Percentiles rank a stretch among this genome's conserved stretches.
Conservation (phyloP, 2,113 vertebrate species). For the Scartelaos histophorus region DNA sequence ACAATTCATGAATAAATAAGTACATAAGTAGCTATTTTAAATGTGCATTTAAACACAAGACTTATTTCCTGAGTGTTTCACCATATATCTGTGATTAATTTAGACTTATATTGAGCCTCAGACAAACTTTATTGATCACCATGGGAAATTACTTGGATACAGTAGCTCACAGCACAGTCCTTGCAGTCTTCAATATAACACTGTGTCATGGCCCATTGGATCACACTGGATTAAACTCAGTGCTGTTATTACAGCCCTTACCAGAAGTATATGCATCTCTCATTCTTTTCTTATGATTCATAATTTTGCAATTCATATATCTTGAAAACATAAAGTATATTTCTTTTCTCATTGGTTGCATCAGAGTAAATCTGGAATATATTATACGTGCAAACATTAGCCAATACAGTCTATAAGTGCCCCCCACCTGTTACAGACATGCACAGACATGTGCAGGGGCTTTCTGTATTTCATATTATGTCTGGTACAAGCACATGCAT, state of each 20-base stretch:
- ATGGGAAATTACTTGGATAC: too few species aligned
- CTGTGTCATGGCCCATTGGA: too few species aligned
- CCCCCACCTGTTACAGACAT: conserved; percentile 21
- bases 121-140: too few species aligned
- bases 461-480: conserved; percentile 56
- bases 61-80: not conserved
- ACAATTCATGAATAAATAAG: too few species aligned
- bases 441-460: conserved; percentile 48
- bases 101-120: not conserved
- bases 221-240: too few species aligned
- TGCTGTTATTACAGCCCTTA: too few species aligned
- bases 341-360: not conserved
- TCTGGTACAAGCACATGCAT: conserved; percentile 36
- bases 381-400: not conserved
- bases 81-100: not conserved
- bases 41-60: not conserved
- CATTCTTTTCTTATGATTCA: not conserved
- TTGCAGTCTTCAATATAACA: too few species aligned
- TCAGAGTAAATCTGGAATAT: not conserved
- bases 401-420: not conserved
- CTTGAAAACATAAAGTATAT: not conserved
- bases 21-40: too few species aligned
- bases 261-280: not conserved
- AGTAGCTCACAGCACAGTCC: too few species aligned
- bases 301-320: not conserved